phyloP scores from a whole-genome alignment of 2,113 vertebrate species.

The cat (Felis catus) region DNA sequence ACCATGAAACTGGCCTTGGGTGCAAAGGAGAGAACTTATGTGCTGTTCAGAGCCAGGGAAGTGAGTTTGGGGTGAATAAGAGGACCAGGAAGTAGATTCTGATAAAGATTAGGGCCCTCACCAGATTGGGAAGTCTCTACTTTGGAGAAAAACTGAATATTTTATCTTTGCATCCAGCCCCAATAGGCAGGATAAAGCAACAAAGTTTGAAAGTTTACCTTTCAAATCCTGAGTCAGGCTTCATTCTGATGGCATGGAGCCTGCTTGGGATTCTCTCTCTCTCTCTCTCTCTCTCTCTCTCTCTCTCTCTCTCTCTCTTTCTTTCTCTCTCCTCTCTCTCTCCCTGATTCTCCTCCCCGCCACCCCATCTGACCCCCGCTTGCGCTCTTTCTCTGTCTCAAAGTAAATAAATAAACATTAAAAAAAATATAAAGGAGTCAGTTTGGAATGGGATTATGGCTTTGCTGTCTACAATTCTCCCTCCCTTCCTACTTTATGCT shows the following conservation, averaged over 20 bases:
- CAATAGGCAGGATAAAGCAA: background rate
- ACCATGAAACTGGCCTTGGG: background rate
- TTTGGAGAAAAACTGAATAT: background rate
- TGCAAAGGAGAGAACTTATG: background rate
- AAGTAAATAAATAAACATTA: no score
- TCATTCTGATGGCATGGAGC: no score
- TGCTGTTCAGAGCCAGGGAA: background rate
- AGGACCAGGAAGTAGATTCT: background rate
- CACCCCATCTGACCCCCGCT: no score
- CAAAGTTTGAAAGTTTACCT: background rate
- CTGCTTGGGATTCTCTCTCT: no score
- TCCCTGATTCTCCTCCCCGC: no score
- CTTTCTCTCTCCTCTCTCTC: no score
- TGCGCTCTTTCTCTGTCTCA: no score
- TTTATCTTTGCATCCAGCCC: background rate
- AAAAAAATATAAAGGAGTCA: background rate
- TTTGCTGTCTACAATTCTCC: background rate
- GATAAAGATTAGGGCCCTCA: background rate
- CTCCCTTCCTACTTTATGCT: background rate
- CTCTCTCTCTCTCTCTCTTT: no score
- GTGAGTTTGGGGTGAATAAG: background rate
- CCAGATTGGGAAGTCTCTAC: background rate
- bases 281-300: no score
- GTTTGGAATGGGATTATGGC: background rate
- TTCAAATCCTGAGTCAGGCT: no score